Percentiles rank a stretch among this genome's conserved stretches.
These are phyloP conservation scores for Andrena praecox DNA, from an alignment of 2,888 invertebrate species.

Conservation along the genomic window DNA sequence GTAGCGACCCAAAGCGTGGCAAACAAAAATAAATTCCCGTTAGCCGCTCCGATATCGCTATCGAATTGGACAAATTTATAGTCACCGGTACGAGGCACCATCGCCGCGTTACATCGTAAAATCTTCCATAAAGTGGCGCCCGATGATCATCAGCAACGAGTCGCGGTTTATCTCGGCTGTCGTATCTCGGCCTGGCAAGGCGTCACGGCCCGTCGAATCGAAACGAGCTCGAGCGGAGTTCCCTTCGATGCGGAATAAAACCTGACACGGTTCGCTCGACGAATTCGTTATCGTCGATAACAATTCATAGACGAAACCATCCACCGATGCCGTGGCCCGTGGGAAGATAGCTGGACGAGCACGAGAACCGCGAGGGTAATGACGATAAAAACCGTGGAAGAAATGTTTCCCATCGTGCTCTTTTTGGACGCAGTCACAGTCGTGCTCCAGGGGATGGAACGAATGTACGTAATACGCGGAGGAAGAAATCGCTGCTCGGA, in stretches of 20 bases:
- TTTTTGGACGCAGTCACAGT: slow-evolving; percentile 2
- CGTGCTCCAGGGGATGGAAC: slow-evolving; percentile 4
- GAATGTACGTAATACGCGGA: not conserved
- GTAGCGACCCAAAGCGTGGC: no score
- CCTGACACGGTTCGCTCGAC: not conserved
- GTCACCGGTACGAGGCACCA: slow-evolving; percentile 1
- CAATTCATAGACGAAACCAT: slow-evolving; percentile 16
- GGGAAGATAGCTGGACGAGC: not conserved
- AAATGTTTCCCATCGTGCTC: not conserved
- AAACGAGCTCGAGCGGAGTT: slow-evolving; percentile 19
- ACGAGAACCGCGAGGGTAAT: slow-evolving; percentile 13
- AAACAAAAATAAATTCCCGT: slow-evolving; percentile 36
- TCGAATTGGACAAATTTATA: slow-evolving; percentile 44
- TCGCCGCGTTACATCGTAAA: slow-evolving; percentile 35
- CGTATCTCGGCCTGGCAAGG: slow-evolving; percentile 14
- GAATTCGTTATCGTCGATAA: slow-evolving; percentile 22
- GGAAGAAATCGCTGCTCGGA: slow-evolving; percentile 20
- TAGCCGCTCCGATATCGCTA: slow-evolving; percentile 13
- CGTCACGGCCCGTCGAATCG: slow-evolving; percentile 11
- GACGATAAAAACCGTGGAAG: slow-evolving; percentile 20
- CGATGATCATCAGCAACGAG: slow-evolving; percentile 32
- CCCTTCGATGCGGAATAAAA: slow-evolving; percentile 7
- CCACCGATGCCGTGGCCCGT: not conserved
- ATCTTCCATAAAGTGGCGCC: slow-evolving; percentile 48
- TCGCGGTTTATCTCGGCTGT: slow-evolving; percentile 26